These are phyloP conservation scores for Diachrysia chrysitis DNA, from an alignment of 2,888 invertebrate species.

Conservation along the genomic window DNA sequence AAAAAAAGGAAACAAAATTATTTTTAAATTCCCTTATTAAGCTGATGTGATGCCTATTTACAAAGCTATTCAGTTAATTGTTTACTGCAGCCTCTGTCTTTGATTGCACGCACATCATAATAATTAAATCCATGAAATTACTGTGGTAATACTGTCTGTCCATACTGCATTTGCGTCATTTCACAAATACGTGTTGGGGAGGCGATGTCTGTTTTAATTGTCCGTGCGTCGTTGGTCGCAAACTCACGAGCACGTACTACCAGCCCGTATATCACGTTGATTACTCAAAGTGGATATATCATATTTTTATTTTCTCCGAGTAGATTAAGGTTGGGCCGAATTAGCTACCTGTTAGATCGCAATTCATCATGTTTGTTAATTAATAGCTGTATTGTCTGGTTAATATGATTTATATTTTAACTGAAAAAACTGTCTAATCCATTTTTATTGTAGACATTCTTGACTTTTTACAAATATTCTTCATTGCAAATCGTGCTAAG, in stretches of 20 bases:
- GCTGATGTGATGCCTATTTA: not conserved
- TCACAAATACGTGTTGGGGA: slow-evolving; percentile 33
- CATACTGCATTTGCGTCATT: slow-evolving; percentile 56
- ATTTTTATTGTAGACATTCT: not conserved
- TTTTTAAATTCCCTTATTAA: no score
- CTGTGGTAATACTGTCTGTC: slow-evolving; percentile 46
- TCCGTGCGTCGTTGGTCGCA: slow-evolving; percentile 72
- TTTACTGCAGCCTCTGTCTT: no score
- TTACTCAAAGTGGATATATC: slow-evolving; percentile 76
- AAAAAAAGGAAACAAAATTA: no score
- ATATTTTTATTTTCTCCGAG: slow-evolving; percentile 70
- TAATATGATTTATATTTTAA: not conserved
- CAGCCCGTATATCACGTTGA: slow-evolving; percentile 74
- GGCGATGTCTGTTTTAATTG: slow-evolving; percentile 74
- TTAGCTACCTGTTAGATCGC: slow-evolving; percentile 47
- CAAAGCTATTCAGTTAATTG: no score
- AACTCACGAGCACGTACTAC: slow-evolving; percentile 67
- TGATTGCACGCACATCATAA: slow-evolving; percentile 23
- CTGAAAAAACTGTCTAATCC: no score
- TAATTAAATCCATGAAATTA: slow-evolving; percentile 21
- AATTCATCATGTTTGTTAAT: slow-evolving; percentile 26
- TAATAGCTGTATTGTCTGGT: slow-evolving; percentile 23
- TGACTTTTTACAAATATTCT: not conserved
- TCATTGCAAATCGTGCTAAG: no score
- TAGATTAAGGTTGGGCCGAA: slow-evolving; percentile 59